A percentile compares a stretch with the other conserved stretches of the same genome.
Evolutionary conservation across 2,113 vertebrate species (phyloP).

Genomic region (Podarcis muralis): DNA sequence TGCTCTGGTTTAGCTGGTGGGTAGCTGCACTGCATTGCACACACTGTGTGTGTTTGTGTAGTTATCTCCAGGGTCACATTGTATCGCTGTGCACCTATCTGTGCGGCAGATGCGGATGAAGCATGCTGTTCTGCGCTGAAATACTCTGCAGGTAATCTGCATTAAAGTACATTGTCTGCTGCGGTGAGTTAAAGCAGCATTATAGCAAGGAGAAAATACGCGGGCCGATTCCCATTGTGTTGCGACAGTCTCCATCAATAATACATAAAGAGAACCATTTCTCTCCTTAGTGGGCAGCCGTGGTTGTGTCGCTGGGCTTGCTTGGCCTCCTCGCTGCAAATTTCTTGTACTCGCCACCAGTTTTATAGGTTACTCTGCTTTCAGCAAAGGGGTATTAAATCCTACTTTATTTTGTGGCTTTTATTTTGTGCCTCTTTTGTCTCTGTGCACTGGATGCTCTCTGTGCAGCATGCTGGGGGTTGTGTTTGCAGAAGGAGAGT

Average conservation of each 20-base stretch:
- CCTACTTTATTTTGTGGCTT: background rate
- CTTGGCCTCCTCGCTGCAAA: background rate
- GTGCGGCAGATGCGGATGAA: background rate
- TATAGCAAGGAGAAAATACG: background rate
- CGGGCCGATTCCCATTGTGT: background rate
- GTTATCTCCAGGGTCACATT: background rate
- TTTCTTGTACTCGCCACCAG: fast-evolving
- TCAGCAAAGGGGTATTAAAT: constrained; percentile 6
- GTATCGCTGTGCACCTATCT: fast-evolving
- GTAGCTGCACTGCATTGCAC: fast-evolving
- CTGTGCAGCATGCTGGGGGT: constrained; percentile 18
- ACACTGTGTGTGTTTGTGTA: fast-evolving
- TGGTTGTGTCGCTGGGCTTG: background rate
- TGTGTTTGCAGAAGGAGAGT: background rate
- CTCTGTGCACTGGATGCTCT: constrained; percentile 30
- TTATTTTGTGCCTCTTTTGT: constrained; percentile 2
- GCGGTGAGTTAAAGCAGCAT: background rate
- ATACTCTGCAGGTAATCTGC: background rate
- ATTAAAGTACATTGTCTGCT: background rate
- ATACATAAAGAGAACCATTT: background rate
- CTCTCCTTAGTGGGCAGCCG: background rate
- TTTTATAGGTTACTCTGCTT: background rate
- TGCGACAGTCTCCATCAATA: background rate
- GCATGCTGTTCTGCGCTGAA: fast-evolving
- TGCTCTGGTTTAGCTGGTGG: fast-evolving